Conservation (phyloP, 2,888 invertebrate genomes). For the Villa cingulata region DNA sequence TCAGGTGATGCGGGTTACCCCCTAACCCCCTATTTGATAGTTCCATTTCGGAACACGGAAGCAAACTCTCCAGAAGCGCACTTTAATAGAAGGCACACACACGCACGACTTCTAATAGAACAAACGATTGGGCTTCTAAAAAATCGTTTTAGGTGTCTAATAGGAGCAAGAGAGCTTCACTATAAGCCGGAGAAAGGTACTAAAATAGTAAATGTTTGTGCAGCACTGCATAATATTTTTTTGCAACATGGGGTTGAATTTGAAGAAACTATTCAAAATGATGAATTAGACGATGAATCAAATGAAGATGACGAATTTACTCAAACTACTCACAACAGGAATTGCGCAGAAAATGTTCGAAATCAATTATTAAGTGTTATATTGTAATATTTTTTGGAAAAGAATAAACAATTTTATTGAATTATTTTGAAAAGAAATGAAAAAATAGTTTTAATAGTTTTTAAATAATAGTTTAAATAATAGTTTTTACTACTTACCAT, state of each 20-base stretch:
- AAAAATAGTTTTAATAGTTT: no score
- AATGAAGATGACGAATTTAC: no score
- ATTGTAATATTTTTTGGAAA: no score
- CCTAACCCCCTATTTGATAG: neutral
- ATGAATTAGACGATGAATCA: no score
- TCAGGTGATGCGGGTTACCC: slow-evolving; percentile 3
- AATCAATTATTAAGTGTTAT: no score
- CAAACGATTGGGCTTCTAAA: neutral
- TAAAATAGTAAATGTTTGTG: slow-evolving; percentile 5
- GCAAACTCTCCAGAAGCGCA: neutral
- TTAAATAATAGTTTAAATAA: no score
- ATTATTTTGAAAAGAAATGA: no score
- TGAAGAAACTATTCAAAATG: no score
- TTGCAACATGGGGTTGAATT: neutral
- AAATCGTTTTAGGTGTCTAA: neutral
- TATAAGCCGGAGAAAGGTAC: slow-evolving; percentile 1
- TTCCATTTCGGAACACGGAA: neutral
- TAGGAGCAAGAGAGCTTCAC: neutral
- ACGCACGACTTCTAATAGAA: neutral
- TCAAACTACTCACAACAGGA: neutral
- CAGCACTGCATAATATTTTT: slow-evolving; percentile 4
- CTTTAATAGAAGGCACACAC: neutral
- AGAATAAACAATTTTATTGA: no score
- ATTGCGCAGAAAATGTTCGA: no score
- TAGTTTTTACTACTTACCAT: no score